Base-by-base conservation (phyloP, 2,113 vertebrate species). In the Etia nguti region DNA sequence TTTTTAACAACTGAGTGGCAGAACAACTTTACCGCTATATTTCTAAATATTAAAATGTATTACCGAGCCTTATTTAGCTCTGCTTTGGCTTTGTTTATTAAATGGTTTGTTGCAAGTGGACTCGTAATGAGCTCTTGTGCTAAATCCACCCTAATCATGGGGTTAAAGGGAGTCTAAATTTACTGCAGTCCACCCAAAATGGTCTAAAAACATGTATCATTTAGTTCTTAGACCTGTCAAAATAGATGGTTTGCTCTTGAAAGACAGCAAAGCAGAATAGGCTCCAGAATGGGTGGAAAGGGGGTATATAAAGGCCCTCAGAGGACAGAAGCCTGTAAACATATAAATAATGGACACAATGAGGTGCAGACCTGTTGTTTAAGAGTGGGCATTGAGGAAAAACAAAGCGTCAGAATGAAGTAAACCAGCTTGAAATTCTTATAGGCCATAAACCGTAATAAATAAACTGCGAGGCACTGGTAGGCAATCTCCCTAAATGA, bases 261-360 rank as follows among this genome's bases (percentile, higher is more conserved):
- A 52, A 77, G 73, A 31, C 46, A 52, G 43, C 46, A 77, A 77
- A 50, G 73, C 46, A 77, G 70, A 52, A 77, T n/a, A 16, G 73
- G 6, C 18, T 77, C 26, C 43, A 34, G 26, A 29, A 34, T 31
- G 7, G 20, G 46, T 52, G 46, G 73, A 52, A 77, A 77, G 48
- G 73, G 18, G 73, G 46, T 77, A n/a, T 70, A 12, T 15, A 41
- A 79, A 43, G 52, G 3, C 16, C 16, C 12, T 18, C 15, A 57
- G 68, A 85, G 82, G 62, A 92, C 85, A 85, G 80, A 87, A 87
- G 82, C 82, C 57, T 65, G 83, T 60, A 48, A 46, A 85, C 29
- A 86, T 86, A 54, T 26, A 75, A 79, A 50, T 79, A 85, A 70
- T 29, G 52, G 81, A 83, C 38, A 86, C 84, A 83, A 80, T 52